phyloP scores from a whole-genome alignment of 2,797 vertebrate genomes.

The Coregonus sp. region DNA sequence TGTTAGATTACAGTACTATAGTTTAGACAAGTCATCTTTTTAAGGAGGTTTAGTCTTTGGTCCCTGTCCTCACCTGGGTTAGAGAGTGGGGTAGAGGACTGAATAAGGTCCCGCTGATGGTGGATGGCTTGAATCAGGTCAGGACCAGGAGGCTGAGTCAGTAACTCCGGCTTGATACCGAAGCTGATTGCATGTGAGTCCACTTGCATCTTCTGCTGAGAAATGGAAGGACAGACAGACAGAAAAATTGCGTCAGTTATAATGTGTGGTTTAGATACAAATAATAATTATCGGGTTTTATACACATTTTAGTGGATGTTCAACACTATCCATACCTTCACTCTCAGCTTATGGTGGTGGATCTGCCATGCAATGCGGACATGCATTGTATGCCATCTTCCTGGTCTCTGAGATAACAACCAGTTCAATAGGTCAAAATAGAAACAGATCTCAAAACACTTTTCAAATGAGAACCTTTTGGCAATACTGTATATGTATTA shows the following conservation, averaged over 20 bases:
- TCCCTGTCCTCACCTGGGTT: constrained; percentile 30
- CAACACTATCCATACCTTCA: constrained; percentile 41
- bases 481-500: not conserved
- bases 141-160: not conserved
- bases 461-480: not conserved
- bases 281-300: not conserved
- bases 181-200: constrained; percentile 6
- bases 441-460: not conserved
- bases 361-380: constrained; percentile 65
- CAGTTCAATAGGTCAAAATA: not conserved
- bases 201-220: constrained; percentile 44
- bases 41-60: not conserved
- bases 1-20: not conserved
- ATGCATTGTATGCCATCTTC: constrained; percentile 57
- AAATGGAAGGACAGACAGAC: constrained; percentile 8
- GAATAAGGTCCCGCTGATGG: constrained; percentile 13
- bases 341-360: constrained; percentile 49
- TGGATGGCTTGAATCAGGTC: not conserved
- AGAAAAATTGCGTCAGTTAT: not conserved
- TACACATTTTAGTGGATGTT: not conserved
- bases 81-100: not conserved
- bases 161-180: constrained; percentile 8
- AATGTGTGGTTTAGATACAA: not conserved
- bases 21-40: not conserved
- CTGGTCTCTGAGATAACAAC: constrained; percentile 45